Conservation (phyloP, 2,797 vertebrate species). For the Synanceia verrucosa region DNA sequence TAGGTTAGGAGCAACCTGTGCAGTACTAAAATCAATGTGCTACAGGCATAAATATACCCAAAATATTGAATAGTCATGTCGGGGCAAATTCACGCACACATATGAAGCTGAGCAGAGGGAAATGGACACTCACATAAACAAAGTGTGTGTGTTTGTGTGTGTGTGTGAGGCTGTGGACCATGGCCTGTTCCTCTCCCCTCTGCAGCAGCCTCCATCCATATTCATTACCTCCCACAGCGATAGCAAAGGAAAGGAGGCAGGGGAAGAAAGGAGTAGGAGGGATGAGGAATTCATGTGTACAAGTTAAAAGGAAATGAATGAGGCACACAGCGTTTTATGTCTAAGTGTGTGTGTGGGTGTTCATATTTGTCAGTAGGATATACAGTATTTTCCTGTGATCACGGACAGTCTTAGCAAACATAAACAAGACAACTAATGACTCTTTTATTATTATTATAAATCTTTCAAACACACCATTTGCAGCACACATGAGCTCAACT, state of each 20-base stretch:
- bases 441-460: slow-evolving; percentile 38
- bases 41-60: slow-evolving; percentile 23
- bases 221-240: slow-evolving; percentile 71
- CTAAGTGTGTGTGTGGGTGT: slow-evolving; percentile 5
- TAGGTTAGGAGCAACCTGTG: slow-evolving; percentile 23
- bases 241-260: slow-evolving; percentile 33
- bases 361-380: slow-evolving; percentile 12
- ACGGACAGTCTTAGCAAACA: slow-evolving; percentile 12
- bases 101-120: slow-evolving; percentile 29
- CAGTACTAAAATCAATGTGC: slow-evolving; percentile 27
- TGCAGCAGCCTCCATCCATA: slow-evolving; percentile 69
- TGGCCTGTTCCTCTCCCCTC: slow-evolving; percentile 57
- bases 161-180: slow-evolving; percentile 37
- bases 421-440: slow-evolving; percentile 48
- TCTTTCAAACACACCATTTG: slow-evolving; percentile 55
- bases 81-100: slow-evolving; percentile 26
- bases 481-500: slow-evolving; percentile 41
- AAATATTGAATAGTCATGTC: slow-evolving; percentile 33
- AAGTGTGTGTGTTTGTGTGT: background rate
- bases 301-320: slow-evolving; percentile 37
- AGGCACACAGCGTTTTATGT: slow-evolving; percentile 4
- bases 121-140: slow-evolving; percentile 36
- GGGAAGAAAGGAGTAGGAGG: slow-evolving; percentile 25
- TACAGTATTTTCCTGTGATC: slow-evolving; percentile 17
- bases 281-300: slow-evolving; percentile 28